Evolutionary conservation across 2,797 vertebrate genomes (phyloP).

Genomic region (Cossypha niveicapilla): DNA sequence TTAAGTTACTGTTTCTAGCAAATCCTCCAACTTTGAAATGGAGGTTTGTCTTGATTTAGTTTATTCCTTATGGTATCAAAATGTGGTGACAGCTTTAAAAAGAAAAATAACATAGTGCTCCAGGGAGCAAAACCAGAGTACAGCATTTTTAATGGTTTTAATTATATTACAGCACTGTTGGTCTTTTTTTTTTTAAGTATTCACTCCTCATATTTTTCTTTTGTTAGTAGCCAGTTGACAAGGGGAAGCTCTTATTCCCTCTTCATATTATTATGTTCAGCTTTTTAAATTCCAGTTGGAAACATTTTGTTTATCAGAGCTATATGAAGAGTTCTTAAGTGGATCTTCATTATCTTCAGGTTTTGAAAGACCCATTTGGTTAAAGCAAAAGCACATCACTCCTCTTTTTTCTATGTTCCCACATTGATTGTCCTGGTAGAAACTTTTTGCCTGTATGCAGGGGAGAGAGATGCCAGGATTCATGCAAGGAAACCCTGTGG

Average conservation of each 20-base stretch:
- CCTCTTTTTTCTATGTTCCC: neutral
- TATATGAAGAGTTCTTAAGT: slow-evolving; percentile 31
- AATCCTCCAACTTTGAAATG: neutral
- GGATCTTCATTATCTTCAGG: neutral
- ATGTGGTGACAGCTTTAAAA: slow-evolving; percentile 63
- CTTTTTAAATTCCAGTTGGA: slow-evolving; percentile 37
- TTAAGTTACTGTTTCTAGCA: slow-evolving; percentile 3
- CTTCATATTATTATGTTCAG: slow-evolving; percentile 21
- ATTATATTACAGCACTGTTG: slow-evolving; percentile 56
- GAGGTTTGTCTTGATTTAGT: slow-evolving; percentile 61
- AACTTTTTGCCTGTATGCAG: neutral
- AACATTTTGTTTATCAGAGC: slow-evolving; percentile 42
- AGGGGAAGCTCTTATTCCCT: slow-evolving; percentile 51
- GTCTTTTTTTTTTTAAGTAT: slow-evolving; percentile 29
- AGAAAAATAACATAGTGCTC: slow-evolving; percentile 59
- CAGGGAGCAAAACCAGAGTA: slow-evolving; percentile 66
- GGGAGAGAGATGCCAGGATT: neutral
- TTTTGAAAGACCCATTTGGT: neutral
- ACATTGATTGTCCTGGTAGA: neutral
- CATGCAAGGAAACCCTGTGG: neutral
- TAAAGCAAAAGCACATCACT: neutral
- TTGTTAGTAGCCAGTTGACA: slow-evolving; percentile 59
- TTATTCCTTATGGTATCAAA: slow-evolving; percentile 63
- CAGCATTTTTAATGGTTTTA: slow-evolving; percentile 66
- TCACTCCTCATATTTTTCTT: slow-evolving; percentile 67